Base-by-base conservation (phyloP, 2,888 invertebrate species). In the Stenodera caucasica region DNA sequence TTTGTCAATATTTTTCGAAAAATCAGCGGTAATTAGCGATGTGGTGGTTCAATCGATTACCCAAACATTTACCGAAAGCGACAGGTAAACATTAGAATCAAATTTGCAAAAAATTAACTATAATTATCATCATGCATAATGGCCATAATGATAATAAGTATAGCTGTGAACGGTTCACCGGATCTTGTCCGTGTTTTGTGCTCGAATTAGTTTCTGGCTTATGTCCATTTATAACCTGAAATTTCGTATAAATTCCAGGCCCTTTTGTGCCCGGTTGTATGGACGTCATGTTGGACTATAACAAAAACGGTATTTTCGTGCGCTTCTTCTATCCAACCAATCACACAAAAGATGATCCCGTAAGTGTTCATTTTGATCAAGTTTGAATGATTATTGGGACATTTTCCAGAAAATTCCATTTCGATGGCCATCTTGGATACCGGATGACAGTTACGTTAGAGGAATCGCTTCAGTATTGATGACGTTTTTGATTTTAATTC, bases 321-420 rank as follows among this genome's bases (percentile, higher is more conserved):
- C 75, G 87, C 53, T 65, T 88, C 2, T 86, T 82, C 74, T 88
- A 87, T 72, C 87, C 87, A 2, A 83, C 84, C 4, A 75, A 80
- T 57, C 74, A 77, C 45, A 76, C 79, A 53, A 67, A 72, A 49
- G 77, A 81, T 57, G 76, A 81, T 53, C 71, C 79, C 64, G 83
- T 83, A 77, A 78, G 66, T 70, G 53, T 55, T 32, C 45, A 14
- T 2, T 50, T 51, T 26, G 2, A 51, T 51, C 8, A 51, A 26
- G 3, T 21, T 23, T 32, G 5, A 11, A 32, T 32, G 2, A 32
- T 32, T 29, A 29, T 29, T 29, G 29, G 15, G 8, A 51, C 58
- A 56, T 67, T 77, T 76, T 58, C 51, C 75, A 84, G 84, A 74
- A 79, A 64, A 72, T 81, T 67, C 73, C 78, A 57, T 75, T 78